phyloP scores from a whole-genome alignment of 92 coral and sea anemone species.

The Siderastrea radians region DNA sequence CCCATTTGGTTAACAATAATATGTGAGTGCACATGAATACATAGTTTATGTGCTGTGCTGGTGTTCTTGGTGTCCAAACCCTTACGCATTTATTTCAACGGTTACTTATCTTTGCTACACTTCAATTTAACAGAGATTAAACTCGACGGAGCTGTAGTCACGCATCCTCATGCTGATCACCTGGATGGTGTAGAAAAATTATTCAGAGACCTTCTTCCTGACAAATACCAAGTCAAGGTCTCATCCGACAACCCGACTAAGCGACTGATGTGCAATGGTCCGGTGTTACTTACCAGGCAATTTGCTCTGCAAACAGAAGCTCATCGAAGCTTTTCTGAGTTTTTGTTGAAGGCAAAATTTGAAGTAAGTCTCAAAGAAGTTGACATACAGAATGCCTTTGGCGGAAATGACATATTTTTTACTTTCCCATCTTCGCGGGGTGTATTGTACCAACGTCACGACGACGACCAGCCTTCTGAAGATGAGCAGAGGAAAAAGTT shows the following conservation, averaged over 20 bases:
- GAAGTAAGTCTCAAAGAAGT: not conserved
- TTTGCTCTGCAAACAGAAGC: slow-evolving; percentile 10
- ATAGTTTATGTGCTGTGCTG: no score
- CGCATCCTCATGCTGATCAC: slow-evolving; percentile 39
- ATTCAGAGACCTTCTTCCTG: slow-evolving; percentile 13
- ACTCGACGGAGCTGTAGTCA: slow-evolving; percentile 34
- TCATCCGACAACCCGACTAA: not conserved
- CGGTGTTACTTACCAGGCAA: slow-evolving; percentile 14
- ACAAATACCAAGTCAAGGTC: not conserved
- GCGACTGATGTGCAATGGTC: slow-evolving; percentile 27
- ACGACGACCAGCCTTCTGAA: not conserved
- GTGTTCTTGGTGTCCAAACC: no score
- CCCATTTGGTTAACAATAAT: no score
- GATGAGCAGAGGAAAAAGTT: slow-evolving; percentile 8
- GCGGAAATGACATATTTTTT: slow-evolving; percentile 5
- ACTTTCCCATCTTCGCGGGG: slow-evolving; percentile 18
- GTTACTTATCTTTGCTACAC: not conserved
- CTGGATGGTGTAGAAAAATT: slow-evolving; percentile 31
- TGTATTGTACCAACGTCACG: slow-evolving; percentile 13
- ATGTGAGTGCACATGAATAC: no score
- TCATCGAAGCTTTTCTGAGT: slow-evolving; percentile 16
- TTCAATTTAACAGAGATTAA: slow-evolving; percentile 6
- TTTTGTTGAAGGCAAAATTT: slow-evolving; percentile 8
- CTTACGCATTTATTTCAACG: no score
- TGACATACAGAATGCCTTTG: slow-evolving; percentile 31